Base-by-base conservation (phyloP, 1,140 invertebrate genomes). In the Steinernema khuongi region DNA sequence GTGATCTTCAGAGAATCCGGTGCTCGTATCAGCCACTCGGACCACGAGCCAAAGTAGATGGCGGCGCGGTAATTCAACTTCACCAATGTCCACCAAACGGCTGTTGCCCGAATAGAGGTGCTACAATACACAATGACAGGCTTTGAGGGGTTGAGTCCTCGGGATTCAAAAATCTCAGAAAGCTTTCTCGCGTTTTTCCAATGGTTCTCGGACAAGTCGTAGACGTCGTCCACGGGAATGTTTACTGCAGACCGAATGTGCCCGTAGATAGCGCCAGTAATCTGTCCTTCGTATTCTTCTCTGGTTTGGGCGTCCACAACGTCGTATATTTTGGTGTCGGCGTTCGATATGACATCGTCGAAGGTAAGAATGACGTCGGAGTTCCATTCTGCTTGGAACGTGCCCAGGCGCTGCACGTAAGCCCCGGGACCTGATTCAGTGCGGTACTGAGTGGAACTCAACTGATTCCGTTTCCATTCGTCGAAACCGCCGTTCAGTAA, bases 111-210 rank as follows among this genome's bases (percentile, higher is more conserved):
- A 1, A 85, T 67, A 0, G 77, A 79, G 19, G 75, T 79, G 1
- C 78, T 81, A 70, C 85, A 84, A 44, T 85, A 83, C 11, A 85
- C 74, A 31, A 84, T 77, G 18, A 84, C 72, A 14, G 84, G 78
- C 31, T 77, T 60, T 26, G 66, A 71, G 22, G 43, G 26, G 1
- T 33, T 60, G 18, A 83, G 68, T 17, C 79, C 81, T 32, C 70
- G 67, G 11, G 71, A 66, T 17, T 60, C 43, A 43, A 83, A 78
- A 17, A 85, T 26, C 50, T 68, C 68, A 11, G 29, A 33, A 11
- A 70, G 72, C 17, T 70, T 30, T 32, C 43, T 30, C 2, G 36
- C 14, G 33, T 36, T 43, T 19, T 68, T 69, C 82, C 82, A 83
- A 29, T 68, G 74, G 11, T 75, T 71, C 41, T 77, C 76, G 1